Conservation (phyloP, 2,888 invertebrate species). For the Gymnosoma rotundatum region DNA sequence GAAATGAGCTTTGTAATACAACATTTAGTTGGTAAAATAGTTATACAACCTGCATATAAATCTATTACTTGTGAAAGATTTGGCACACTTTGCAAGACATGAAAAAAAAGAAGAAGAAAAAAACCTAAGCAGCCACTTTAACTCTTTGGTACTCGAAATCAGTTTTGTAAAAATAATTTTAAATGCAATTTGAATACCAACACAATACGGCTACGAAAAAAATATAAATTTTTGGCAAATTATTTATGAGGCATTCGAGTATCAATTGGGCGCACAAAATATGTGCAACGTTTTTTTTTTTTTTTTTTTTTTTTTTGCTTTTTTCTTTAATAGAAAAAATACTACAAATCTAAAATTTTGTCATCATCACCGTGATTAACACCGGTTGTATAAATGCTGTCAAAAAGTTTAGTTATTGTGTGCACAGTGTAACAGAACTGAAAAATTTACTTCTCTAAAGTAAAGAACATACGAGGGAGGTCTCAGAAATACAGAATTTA, state of each 20-base stretch:
- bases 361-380: constrained; percentile 20
- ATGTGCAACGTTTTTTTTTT: constrained; percentile 9
- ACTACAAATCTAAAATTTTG: constrained; percentile 25
- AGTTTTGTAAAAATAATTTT: constrained; percentile 24
- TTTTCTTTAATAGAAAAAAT: constrained; percentile 20
- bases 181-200: constrained; percentile 29
- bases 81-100: constrained; percentile 36
- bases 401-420: not conserved
- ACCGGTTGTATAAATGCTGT: not conserved
- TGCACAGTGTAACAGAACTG: constrained; percentile 20
- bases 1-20: constrained; percentile 31
- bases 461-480: too few relatives aligned
- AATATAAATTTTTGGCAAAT: constrained; percentile 50
- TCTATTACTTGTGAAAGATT: constrained; percentile 49
- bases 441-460: not conserved
- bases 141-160: not conserved
- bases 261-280: constrained; percentile 58
- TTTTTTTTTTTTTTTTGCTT: not conserved
- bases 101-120: not conserved
- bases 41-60: constrained; percentile 31
- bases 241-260: constrained; percentile 54
- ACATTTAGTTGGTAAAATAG: not conserved
- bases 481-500: too few relatives aligned
- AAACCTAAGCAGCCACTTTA: constrained; percentile 17
- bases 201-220: not conserved